Evolutionary conservation across 2,888 invertebrate genomes (phyloP).

Genomic region (Ligdia adustata): DNA sequence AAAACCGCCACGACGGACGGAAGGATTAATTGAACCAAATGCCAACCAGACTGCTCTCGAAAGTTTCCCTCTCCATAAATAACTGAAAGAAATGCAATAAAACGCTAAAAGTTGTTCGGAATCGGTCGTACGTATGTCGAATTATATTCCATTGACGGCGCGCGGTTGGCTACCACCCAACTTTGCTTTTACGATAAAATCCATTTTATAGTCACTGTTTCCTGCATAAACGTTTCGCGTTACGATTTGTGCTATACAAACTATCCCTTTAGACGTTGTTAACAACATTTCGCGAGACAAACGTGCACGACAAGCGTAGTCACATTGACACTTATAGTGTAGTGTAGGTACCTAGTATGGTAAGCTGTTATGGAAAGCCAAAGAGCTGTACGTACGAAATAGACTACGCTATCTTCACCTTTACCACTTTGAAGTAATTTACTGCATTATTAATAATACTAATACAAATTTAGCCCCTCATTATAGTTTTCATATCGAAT

Average conservation of each 20-base stretch:
- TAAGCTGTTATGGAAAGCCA: too few species aligned
- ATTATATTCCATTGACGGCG: conserved; percentile 77
- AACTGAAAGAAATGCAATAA: conserved; percentile 50
- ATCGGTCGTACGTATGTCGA: conserved; percentile 50
- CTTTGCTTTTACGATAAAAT: conserved; percentile 79
- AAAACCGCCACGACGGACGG: too few species aligned
- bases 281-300: conserved; percentile 3
- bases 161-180: conserved; percentile 70
- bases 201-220: conserved; percentile 70
- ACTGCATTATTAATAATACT: too few species aligned
- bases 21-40: conserved; percentile 7
- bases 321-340: too few species aligned
- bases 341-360: too few species aligned
- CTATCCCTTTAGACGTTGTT: conserved; percentile 11
- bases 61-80: conserved; percentile 42
- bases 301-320: too few species aligned
- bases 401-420: too few species aligned
- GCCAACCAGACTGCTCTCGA: conserved; percentile 16
- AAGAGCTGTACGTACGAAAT: too few species aligned
- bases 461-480: too few species aligned
- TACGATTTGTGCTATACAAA: conserved; percentile 47
- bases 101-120: conserved; percentile 45
- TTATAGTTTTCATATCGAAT: too few species aligned
- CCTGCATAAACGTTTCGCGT: conserved; percentile 76
- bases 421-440: too few species aligned